Evolutionary conservation across 2,888 invertebrate genomes (phyloP).

Genomic region (Agrotis exclamationis): DNA sequence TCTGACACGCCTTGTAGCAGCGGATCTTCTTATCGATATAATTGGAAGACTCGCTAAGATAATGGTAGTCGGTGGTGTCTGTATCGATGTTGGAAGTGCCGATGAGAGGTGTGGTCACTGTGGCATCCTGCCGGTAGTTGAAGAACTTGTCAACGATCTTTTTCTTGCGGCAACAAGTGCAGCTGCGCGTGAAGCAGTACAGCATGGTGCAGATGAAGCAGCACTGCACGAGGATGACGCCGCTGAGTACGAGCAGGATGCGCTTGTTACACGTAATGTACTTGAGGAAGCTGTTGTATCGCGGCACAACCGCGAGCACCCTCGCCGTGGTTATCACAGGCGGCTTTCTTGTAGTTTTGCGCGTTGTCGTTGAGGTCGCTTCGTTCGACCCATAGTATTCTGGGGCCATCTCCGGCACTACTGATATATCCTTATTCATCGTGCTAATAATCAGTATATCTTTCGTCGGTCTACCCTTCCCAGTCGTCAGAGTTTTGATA

Average conservation of each 20-base stretch:
- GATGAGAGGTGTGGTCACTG: conserved; percentile 85
- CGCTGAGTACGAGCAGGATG: conserved; percentile 68
- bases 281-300: not conserved
- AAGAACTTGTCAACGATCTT: conserved; percentile 77
- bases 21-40: conserved; percentile 80
- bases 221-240: conserved; percentile 77
- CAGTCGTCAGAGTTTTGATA: conserved; percentile 69
- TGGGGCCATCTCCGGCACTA: accelerated
- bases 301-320: too few species aligned
- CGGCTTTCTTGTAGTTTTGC: too few species aligned
- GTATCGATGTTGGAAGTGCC: conserved; percentile 81
- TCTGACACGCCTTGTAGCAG: conserved; percentile 85
- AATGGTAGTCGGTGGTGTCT: conserved; percentile 80
- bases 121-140: conserved; percentile 81
- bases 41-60: conserved; percentile 77
- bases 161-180: conserved; percentile 70
- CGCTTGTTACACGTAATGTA: conserved; percentile 69
- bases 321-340: too few species aligned
- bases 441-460: conserved; percentile 74
- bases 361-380: not conserved
- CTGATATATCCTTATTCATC: not conserved
- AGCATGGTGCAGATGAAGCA: conserved; percentile 78
- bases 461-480: conserved; percentile 66
- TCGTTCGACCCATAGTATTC: not conserved
- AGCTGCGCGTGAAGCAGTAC: conserved; percentile 72